Evolutionary conservation across 2,888 invertebrate species (phyloP), one percentile per base, ranked within the genome.

Genomic region (Esperia sulphurella): DNA sequence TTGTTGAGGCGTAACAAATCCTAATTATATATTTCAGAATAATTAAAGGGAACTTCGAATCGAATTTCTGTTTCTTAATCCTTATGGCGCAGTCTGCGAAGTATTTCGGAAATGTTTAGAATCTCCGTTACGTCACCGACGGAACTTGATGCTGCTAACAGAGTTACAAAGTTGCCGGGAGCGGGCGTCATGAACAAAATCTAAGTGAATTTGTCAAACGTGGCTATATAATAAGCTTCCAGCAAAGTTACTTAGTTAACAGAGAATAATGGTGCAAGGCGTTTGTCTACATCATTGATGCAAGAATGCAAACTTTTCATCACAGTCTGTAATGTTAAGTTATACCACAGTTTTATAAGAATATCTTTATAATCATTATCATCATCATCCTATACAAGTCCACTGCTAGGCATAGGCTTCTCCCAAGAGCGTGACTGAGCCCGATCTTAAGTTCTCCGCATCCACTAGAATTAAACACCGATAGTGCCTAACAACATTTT

Each of bases 121-220:
- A 69, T 71, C 64, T 70, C 67, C 66, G 66, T 65, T 60, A 58
- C 46, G 51, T 48, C 46, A 47, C 21, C 46, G n/a, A 7, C 30
- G 41, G 41, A 46, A 49, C 56, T 57, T 68, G 65, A 61, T 65
- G 65, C 49, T 68, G 63, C 68, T 79, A 79, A 81, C 75, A 58
- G 71, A 77, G 73, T 82, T 79, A 75, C 61, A 56, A 83, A 82
- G 68, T 82, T 78, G 64, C 57, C 69, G 73, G 71, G 65, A 72
- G 74, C 71, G 68, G 65, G 75, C 72, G 70, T 75, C 76, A 74
- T 66, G 76, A 81, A 79, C 80, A 80, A 83, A 83, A 79, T 83
- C 70, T 82, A 84, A 85, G 80, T 81, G 78, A 81, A 83, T 84
- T 85, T 82, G 76, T 83, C 82, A 80, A 83, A 81, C 71, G 75